Evolutionary conservation across 2,888 invertebrate genomes (phyloP).

Genomic region (Alsophila aescularia): DNA sequence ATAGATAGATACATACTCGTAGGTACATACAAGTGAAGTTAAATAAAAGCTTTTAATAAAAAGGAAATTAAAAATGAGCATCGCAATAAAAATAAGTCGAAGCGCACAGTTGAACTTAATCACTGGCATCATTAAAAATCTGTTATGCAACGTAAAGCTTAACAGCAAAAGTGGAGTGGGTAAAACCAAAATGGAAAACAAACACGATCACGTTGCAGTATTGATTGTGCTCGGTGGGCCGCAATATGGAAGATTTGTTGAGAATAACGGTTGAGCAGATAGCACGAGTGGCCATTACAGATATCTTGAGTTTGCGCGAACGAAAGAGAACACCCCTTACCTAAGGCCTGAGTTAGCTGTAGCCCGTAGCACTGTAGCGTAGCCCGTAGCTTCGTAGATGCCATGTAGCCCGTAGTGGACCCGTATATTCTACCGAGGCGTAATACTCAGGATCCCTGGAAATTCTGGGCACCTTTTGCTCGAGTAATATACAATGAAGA

Average conservation of each 20-base stretch:
- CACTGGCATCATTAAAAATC: slow-evolving; percentile 8
- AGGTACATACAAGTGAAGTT: no score
- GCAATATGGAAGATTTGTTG: slow-evolving; percentile 79
- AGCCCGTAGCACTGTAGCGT: slow-evolving; percentile 20
- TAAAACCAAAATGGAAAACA: slow-evolving; percentile 56
- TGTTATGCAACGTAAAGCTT: slow-evolving; percentile 14
- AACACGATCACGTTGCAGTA: slow-evolving; percentile 56
- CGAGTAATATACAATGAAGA: slow-evolving; percentile 43
- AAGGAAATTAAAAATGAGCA: slow-evolving; percentile 6
- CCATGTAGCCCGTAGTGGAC: slow-evolving; percentile 34
- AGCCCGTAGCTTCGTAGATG: slow-evolving; percentile 23
- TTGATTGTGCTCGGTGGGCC: slow-evolving; percentile 70
- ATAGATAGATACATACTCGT: no score
- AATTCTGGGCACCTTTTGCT: slow-evolving; percentile 46
- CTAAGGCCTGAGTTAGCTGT: slow-evolving; percentile 62
- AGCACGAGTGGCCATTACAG: slow-evolving; percentile 81
- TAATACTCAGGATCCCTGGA: slow-evolving; percentile 48
- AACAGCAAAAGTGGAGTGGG: slow-evolving; percentile 37
- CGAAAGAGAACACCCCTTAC: slow-evolving; percentile 63
- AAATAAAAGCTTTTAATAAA: no score
- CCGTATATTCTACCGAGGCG: slow-evolving; percentile 51
- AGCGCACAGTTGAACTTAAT: slow-evolving; percentile 11
- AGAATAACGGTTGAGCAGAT: slow-evolving; percentile 76
- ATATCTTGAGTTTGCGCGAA: slow-evolving; percentile 72
- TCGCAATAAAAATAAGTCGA: slow-evolving; percentile 4